Evolutionary conservation across 2,113 vertebrate genomes (phyloP), one percentile per base, ranked within the genome.

Genomic region (Lutjanus erythropterus): DNA sequence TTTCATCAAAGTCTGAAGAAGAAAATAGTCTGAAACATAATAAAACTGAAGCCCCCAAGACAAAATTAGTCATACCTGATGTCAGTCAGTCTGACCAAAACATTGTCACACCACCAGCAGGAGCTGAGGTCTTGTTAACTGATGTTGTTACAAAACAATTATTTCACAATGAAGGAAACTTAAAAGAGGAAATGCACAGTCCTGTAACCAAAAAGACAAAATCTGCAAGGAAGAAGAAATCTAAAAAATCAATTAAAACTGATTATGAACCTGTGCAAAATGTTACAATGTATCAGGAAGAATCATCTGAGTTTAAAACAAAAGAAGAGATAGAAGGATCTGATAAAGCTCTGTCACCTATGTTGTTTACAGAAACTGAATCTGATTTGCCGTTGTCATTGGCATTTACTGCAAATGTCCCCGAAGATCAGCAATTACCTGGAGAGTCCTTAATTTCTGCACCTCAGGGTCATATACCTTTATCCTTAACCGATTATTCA

Each of bases 341-440:
- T 49, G 35, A 23, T 71, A 3, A 70, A 41, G 21, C 12, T 50
- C 19, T 37, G 16, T 39, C 65, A 39, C 16, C 39, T 44, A 12
- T 23, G 65, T 47, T 53, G 12, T 33, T 27, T 50, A 14, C n/a
- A 23, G 67, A 71, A 50, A 69, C 21, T 46, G 19, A 39, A 50
- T 46, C 25, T 60, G 19, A 75, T 49, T 23, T 47, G n/a, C 46
- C 10, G 1, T 23, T 47, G 6, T 52, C 72, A 50, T 9, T 33
- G 1, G 5, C 65, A 58, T 52, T 37, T n/a, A 21, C 23, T 25
- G 21, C 16, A 55, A 31, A 67, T 61, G 5, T 27, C 5, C 14
- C 33, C 39, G 9, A 37, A 75, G 42, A 69, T 71, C 62, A 80
- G n/a, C 62, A 41, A 52, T 66, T 65, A 52, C 23, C 37, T 21